A percentile compares a stretch with the other conserved stretches of the same genome.
phyloP scores from a whole-genome alignment of 1,140 invertebrate genomes.

The Pachyrhynchus sulphureomaculatus region DNA sequence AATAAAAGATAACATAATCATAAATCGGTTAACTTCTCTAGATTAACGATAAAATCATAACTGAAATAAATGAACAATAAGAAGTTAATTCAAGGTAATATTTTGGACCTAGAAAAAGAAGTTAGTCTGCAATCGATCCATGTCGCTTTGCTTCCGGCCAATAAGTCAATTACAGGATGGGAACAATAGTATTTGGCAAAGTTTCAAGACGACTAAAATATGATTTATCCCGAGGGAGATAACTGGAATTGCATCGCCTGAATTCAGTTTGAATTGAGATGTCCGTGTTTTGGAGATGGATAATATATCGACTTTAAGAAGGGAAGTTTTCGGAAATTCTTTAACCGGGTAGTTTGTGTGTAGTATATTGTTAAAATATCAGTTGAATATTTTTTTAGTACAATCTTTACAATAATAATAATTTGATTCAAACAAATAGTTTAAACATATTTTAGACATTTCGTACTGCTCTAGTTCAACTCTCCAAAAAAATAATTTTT shows the following conservation, averaged over 20 bases:
- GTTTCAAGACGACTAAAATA: slow-evolving; percentile 43
- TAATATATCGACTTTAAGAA: not conserved
- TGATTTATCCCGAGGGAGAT: slow-evolving; percentile 37
- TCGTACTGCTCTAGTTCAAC: no score
- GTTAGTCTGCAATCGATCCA: slow-evolving; percentile 37
- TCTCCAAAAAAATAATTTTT: no score
- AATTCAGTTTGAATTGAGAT: slow-evolving; percentile 40
- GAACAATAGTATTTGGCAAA: slow-evolving; percentile 45
- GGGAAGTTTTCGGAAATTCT: not conserved
- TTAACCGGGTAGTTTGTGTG: no score
- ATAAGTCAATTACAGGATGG: slow-evolving; percentile 46
- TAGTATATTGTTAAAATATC: no score
- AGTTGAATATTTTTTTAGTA: no score
- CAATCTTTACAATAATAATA: no score
- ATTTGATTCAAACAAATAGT: no score
- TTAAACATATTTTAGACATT: no score
- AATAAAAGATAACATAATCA: no score
- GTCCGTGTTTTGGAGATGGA: slow-evolving; percentile 6
- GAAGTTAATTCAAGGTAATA: not conserved
- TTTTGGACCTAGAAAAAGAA: not conserved
- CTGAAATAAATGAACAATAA: not conserved
- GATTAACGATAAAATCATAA: no score
- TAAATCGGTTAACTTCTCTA: no score
- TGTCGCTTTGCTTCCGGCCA: slow-evolving; percentile 42
- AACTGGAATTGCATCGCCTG: slow-evolving; percentile 33